phyloP scores from a whole-genome alignment of 2,888 invertebrate genomes.

The Clostera curtula region DNA sequence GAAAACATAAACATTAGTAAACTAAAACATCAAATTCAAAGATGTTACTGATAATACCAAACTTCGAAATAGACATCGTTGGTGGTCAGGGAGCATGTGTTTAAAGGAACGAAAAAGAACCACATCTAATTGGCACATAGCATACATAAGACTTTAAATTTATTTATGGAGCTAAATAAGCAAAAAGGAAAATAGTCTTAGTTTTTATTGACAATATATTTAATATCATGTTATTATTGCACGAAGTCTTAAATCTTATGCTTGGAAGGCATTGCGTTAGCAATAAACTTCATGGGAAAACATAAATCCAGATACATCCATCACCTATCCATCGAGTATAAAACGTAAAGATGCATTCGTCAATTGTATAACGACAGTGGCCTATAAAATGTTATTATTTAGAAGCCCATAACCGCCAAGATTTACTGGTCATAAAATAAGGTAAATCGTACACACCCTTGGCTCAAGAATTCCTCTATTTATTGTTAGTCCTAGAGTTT shows the following conservation, averaged over 20 bases:
- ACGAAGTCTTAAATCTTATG: conserved; percentile 22
- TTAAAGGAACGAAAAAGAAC: too few species aligned
- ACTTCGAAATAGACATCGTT: too few species aligned
- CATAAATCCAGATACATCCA: conserved; percentile 56
- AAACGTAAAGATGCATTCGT: conserved; percentile 57
- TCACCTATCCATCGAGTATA: conserved; percentile 48
- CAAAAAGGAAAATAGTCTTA: too few species aligned
- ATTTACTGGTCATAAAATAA: conserved; percentile 65
- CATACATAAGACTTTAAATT: too few species aligned
- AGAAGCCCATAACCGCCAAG: conserved; percentile 64
- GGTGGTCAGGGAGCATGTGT: too few species aligned
- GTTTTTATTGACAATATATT: too few species aligned
- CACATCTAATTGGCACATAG: too few species aligned
- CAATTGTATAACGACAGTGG: conserved; percentile 50
- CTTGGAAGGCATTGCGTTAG: conserved; percentile 41
- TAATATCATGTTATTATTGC: too few species aligned
- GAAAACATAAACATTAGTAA: conserved; percentile 37
- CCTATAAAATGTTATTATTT: conserved; percentile 70
- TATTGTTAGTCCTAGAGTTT: conserved; percentile 32
- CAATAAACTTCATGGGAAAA: conserved; percentile 53
- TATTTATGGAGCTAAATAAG: too few species aligned
- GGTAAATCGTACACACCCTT: conserved; percentile 44
- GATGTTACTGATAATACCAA: too few species aligned
- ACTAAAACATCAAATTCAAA: conserved; percentile 38
- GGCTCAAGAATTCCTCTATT: conserved; percentile 34